A percentile compares a stretch with the other conserved stretches of the same genome.
phyloP scores from a whole-genome alignment of 2,888 invertebrate genomes.

The Agonopterix subpropinquella region DNA sequence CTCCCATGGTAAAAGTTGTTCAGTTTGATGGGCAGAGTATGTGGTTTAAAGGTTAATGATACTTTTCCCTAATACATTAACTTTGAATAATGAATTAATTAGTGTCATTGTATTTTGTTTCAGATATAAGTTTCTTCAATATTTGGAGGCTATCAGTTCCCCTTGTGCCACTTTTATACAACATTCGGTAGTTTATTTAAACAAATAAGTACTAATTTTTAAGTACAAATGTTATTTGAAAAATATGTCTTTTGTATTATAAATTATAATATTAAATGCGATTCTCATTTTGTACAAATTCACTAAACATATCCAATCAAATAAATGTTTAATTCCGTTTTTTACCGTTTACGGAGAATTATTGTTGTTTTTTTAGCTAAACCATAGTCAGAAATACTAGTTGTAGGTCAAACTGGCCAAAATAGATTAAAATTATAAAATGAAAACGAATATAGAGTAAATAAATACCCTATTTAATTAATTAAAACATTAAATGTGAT shows the following conservation, averaged over 20 bases:
- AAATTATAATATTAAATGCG: slow-evolving; percentile 17
- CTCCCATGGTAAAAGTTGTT: too few species aligned
- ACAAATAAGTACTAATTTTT: slow-evolving; percentile 7
- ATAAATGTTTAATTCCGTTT: not conserved
- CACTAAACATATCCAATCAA: slow-evolving; percentile 44
- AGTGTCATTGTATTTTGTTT: slow-evolving; percentile 31
- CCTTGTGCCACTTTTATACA: slow-evolving; percentile 44
- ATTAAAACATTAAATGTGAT: slow-evolving; percentile 5
- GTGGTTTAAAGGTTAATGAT: too few species aligned
- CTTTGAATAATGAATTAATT: too few species aligned
- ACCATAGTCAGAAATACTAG: slow-evolving; percentile 12
- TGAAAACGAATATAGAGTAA: slow-evolving; percentile 1
- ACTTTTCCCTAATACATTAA: too few species aligned
- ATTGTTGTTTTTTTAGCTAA: not conserved
- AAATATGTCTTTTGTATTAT: slow-evolving; percentile 1
- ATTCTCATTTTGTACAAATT: slow-evolving; percentile 50
- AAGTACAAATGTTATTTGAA: slow-evolving; percentile 26
- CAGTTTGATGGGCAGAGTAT: too few species aligned
- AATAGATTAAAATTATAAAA: slow-evolving; percentile 16
- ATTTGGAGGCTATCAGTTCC: slow-evolving; percentile 41
- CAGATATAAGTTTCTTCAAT: slow-evolving; percentile 41
- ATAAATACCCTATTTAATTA: not conserved
- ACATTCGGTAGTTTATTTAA: slow-evolving; percentile 54
- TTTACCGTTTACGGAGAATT: not conserved
- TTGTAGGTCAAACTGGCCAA: slow-evolving; percentile 46